Base-by-base conservation (phyloP, 2,888 invertebrate species). In the Trissoscelio sp. region DNA sequence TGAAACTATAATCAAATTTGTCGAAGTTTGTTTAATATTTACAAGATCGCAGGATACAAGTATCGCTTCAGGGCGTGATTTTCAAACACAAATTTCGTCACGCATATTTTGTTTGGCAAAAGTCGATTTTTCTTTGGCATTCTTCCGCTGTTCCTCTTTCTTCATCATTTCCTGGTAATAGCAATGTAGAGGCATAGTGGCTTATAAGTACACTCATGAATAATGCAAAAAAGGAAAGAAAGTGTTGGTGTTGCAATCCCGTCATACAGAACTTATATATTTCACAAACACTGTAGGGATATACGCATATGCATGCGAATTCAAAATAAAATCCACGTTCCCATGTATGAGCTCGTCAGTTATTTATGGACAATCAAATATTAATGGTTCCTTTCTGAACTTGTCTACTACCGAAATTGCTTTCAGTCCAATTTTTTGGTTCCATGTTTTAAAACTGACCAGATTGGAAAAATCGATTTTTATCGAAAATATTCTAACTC, bases 121-220 rank as follows among this genome's bases (percentile, higher is more conserved):
- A 81, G 70, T 67, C 53, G 55, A 81, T 81, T 80, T 74, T 75
- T 75, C 73, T 79, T 79, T 58, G 39, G 75, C 62, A 69, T 62
- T 77, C 69, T 57, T 22, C 48, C 57, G n/a, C 64, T 46, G 44
- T n/a, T 60, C 39, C 37, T 62, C 46, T 62, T 78, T 46, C 22
- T 24, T 58, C 66, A 58, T 77, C 58, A 58, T 70, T 70, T 66
- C 66, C 64, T 57, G 58, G 75, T 81, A 75, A 75, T 75, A 70
- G 83, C 87, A 83, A 84, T 55, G 53, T 55, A 34, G 34, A 55
- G 34, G 31, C 34, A 34, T 55, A 55, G 34, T 84, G 85, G 86
- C 86, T 89, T 88, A 89, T 88, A 89, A 87, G 88, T 86, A 86
- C 84, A 85, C 85, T 90, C 88, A 89, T 90, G 90, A 90, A 90